Evolutionary conservation across 2,113 vertebrate species (phyloP), one percentile per base, ranked within the genome.

Genomic region (Gymnogyps californianus): DNA sequence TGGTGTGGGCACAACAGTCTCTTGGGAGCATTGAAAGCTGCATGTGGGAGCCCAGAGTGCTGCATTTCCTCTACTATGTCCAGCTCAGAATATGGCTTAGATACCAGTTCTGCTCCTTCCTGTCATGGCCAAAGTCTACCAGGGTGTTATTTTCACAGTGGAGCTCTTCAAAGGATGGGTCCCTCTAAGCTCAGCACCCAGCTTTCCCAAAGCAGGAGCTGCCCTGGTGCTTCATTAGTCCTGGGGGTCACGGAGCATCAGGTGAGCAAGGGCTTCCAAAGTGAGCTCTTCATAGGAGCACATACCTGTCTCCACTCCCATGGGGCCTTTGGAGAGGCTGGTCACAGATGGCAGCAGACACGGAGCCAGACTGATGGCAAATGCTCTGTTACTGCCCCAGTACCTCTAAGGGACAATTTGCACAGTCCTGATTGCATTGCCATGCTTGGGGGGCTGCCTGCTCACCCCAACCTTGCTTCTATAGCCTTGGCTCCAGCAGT

Each of bases 391-490:
- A 67, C 7, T 13, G 28, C 4, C 7, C 46, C 40, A 55, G 10
- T 38, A 40, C 25, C 7, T 52, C 34, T 44, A 26, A 17, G 29
- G 4, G 25, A n/a, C 21, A 55, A 25, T 69, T 31, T 83, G 9
- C 11, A 13, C 3, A 10, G 6, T 26, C 12, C 31, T 34, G 7
- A 44, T 54, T 3, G 0, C 22, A 36, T 18, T 57, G n/a, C 21
- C 4, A 1, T 32, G 5, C 18, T 34, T 6, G 10, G 20, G 18
- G 7, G 3, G 2, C 29, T 80, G 46, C 14, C 64, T 76, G 9
- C 8, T 54, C 16, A 59, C 8, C 14, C 8, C 20, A 28, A 14
- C 11, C 8, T 47, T 81, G 5, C 20, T 83, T 77, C 49, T 57
- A 38, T 18, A 75, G 9, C 34, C 24, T 55, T 66, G 42, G 20